A percentile compares a stretch with the other conserved stretches of the same genome.
phyloP scores from a whole-genome alignment of 2,113 vertebrate species.

The Bujurquina vittata region DNA sequence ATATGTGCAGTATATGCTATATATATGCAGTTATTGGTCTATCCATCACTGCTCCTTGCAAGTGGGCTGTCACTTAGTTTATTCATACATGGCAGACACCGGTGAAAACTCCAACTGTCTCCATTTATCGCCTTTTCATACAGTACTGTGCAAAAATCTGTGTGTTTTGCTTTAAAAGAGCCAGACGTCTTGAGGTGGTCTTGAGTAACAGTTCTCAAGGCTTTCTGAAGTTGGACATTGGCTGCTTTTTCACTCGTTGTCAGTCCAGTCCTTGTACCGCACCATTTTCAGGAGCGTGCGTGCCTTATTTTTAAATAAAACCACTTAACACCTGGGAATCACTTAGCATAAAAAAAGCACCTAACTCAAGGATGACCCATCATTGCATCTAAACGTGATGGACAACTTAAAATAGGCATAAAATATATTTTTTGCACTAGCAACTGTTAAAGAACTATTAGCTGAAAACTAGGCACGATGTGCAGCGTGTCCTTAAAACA shows the following conservation, averaged over 20 bases:
- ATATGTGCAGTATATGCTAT: not conserved
- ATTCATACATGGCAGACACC: not conserved
- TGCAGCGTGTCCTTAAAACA: not conserved
- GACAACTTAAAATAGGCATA: not conserved
- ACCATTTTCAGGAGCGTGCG: not conserved
- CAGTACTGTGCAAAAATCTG: not conserved
- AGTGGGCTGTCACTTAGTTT: rapidly evolving
- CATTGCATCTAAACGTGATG: not conserved
- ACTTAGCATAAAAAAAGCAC: not conserved
- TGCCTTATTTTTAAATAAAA: rapidly evolving
- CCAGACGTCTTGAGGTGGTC: not conserved
- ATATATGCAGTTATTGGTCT: not conserved
- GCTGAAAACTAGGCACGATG: not conserved
- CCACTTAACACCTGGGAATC: not conserved
- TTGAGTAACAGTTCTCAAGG: not conserved
- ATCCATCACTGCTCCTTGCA: not conserved
- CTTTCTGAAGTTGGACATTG: not conserved
- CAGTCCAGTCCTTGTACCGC: not conserved
- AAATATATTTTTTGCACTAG: not conserved
- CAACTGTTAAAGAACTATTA: not conserved
- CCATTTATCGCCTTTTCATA: not conserved
- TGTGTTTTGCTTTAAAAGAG: not conserved
- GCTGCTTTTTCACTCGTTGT: not conserved
- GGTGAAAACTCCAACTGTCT: not conserved
- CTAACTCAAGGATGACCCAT: not conserved